These are phyloP conservation scores for Himalopsyche tibetana DNA, from an alignment of 2,888 invertebrate genomes.

Conservation along the genomic window DNA sequence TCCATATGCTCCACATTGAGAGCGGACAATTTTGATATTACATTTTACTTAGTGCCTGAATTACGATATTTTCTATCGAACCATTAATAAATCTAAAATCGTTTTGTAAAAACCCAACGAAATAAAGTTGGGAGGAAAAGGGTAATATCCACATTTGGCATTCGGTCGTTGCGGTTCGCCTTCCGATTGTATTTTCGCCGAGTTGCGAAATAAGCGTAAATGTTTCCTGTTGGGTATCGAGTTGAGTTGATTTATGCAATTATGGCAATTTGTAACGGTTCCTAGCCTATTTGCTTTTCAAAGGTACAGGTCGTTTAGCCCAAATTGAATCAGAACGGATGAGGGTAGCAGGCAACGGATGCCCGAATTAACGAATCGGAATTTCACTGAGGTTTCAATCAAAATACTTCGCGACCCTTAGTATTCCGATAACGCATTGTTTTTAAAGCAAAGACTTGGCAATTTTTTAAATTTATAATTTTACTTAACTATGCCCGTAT, in stretches of 20 bases:
- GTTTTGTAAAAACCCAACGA: too few relatives aligned
- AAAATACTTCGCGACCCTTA: background rate
- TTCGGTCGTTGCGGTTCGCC: background rate
- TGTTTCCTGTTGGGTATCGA: slow-evolving; percentile 14
- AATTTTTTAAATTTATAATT: too few relatives aligned
- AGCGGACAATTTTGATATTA: too few relatives aligned
- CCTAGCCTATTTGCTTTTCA: slow-evolving; percentile 11
- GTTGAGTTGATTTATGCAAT: slow-evolving; percentile 23
- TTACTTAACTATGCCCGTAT: too few relatives aligned
- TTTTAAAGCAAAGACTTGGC: too few relatives aligned
- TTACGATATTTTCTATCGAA: too few relatives aligned
- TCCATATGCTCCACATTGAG: too few relatives aligned
- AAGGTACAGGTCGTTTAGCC: slow-evolving; percentile 27
- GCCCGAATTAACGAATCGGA: background rate
- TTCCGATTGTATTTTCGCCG: background rate
- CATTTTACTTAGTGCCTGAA: too few relatives aligned
- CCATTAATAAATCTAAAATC: too few relatives aligned
- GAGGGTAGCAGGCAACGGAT: slow-evolving; percentile 15
- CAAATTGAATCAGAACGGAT: slow-evolving; percentile 22
- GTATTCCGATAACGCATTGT: too few relatives aligned
- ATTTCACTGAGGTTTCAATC: background rate
- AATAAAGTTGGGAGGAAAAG: too few relatives aligned
- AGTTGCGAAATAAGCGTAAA: slow-evolving; percentile 11
- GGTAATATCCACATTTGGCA: background rate
- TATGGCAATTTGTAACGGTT: slow-evolving; percentile 31